Base-by-base conservation (phyloP, 2,888 invertebrate genomes). In the Agelastica alni region DNA sequence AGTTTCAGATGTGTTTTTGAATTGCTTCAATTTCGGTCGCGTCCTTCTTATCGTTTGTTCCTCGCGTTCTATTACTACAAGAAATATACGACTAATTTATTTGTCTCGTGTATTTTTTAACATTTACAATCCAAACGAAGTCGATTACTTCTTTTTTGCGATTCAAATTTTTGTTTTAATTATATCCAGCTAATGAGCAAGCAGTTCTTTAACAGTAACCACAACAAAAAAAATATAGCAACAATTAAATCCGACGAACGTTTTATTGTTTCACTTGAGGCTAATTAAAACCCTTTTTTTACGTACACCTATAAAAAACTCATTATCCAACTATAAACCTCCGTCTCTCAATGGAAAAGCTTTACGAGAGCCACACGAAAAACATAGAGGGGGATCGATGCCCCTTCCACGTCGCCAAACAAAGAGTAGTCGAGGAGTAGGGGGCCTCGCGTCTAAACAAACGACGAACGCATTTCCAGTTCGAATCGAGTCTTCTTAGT, bases 391-490 rank as follows among this genome's bases (percentile, higher is more conserved):
- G 42, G 32, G 14, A 41, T n/a, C n/a, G 16, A 37, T 49, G 39
- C 55, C 53, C 44, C 52, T 26, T 46, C 31, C 47, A 48, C 32
- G 42, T 26, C 39, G 9, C 39, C 28, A 46, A 32, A 53, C 46
- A 53, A 53, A 53, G 48, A 42, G 26, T 41, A 17, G 32, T 30
- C 34, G 31, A 31, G 39, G 37, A 57, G 51, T 45, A 59, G 53
- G 47, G 52, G n/a, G 55, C 49, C 51, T 37, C 49, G 57, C 56
- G 51, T 18, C 47, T 22, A 47, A 41, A 37, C 53, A 53, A 56
- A 44, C 53, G 49, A 31, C 53, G 51, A 51, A 36, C 53, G 49
- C 53, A 49, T 54, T 58, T 54, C 58, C 62, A 64, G 64, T 64
- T 52, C 55, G 39, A 39, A 20, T 4, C 47, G 42, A 22, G 39